Base-by-base conservation (phyloP, 2,797 vertebrate species). In the Meda fulgida region DNA sequence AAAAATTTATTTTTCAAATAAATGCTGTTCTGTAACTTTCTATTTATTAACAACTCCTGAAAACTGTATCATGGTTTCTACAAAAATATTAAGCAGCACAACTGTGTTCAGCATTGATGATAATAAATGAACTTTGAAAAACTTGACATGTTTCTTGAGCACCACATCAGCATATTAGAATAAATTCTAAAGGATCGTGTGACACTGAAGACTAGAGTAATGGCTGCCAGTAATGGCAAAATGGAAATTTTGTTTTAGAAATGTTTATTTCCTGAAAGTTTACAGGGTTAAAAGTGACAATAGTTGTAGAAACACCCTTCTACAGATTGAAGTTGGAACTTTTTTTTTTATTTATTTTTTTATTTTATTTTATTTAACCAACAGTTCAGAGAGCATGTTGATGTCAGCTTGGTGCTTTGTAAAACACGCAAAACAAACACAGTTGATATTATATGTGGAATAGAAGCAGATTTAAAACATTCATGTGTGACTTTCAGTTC, bases 401-500 rank as follows among this genome's bases (percentile, higher is more conserved):
- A 9, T 40, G 48, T 55, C 48, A 38, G 65, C 23, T 76, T n/a
- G 11, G 7, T 60, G 11, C 48, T 72, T 82, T 71, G 53, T 75
- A 36, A 83, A 73, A 43, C 29, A 63, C 5, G 8, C 53, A 63
- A 60, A 72, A 38, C 43, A 9, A 40, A 9, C 26, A 34, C 38
- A 3, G 5, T 63, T 43, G 18, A 43, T 46, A 19, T 73, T 46
- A 26, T 75, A 31, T 46, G 80, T 81, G 34, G 66, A 40, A 70
- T 43, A 53, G 29, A 48, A 66, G 63, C 40, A 21, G 40, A 80
- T 67, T 80, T 46, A 55, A 80, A 55, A 70, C 36, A 58, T 43
- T 71, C 11, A 71, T 60, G 66, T 23, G 6, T 9, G 36, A 58
- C 29, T 80, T 53, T 80, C 9, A 72, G 51, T 26, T 81, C 10